Evolutionary conservation across 2,888 invertebrate genomes (phyloP).

Genomic region (Cryptus armator): DNA sequence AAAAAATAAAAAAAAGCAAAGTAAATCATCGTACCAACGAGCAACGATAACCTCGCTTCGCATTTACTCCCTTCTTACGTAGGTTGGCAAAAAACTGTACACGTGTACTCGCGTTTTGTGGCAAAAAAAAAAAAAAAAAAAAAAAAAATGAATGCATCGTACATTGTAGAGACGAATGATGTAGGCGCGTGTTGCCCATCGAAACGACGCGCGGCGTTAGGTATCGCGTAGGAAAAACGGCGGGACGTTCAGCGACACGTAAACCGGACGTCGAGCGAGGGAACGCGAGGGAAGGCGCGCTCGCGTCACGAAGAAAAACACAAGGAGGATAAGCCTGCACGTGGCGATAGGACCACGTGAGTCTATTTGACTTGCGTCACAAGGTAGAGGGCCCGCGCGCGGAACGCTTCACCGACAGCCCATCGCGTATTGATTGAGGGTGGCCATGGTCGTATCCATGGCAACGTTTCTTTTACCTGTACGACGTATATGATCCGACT

Average conservation of each 20-base stretch:
- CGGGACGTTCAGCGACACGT: constrained; percentile 16
- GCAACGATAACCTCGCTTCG: not conserved
- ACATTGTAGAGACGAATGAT: not conserved
- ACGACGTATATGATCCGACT: constrained; percentile 72
- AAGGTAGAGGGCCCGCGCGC: constrained; percentile 71
- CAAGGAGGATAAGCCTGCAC: constrained; percentile 79
- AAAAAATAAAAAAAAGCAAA: not conserved
- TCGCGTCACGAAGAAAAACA: constrained; percentile 39
- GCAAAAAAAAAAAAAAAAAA: constrained; percentile 43
- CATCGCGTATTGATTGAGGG: constrained; percentile 84
- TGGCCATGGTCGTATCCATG: constrained; percentile 85
- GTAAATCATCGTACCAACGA: not conserved
- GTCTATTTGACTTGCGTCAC: constrained; percentile 81
- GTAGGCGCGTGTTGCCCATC: constrained; percentile 2
- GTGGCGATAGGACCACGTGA: constrained; percentile 85
- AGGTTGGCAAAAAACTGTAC: not conserved
- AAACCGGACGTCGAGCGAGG: constrained; percentile 3
- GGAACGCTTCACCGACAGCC: constrained; percentile 74
- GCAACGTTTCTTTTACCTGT: constrained; percentile 84
- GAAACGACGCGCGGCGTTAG: constrained; percentile 32
- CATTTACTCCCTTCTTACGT: not conserved
- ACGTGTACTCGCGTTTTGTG: constrained; percentile 27
- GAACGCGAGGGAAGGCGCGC: not conserved
- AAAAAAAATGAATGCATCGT: constrained; percentile 55
- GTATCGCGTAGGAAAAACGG: not conserved